Base-by-base conservation (phyloP, 2,888 invertebrate genomes). In the Caenorhabditis panamensis region DNA sequence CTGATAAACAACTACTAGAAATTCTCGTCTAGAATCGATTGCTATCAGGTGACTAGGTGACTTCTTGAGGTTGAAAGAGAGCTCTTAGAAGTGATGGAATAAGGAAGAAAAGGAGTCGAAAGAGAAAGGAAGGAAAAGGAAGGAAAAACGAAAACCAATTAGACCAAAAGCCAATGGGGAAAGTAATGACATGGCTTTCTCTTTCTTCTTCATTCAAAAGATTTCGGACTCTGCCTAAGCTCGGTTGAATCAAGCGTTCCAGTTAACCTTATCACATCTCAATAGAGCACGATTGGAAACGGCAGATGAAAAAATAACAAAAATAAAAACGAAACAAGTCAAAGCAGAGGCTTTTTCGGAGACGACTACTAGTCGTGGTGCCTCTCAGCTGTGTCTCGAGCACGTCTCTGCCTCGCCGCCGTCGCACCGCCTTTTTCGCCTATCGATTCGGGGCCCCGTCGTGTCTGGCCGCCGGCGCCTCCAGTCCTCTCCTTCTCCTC, bases 401-500 rank as follows among this genome's bases (percentile, higher is more conserved):
- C 37, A 18, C 44, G n/a, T n/a, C n/a, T 5, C 56, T 8, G 20
- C 20, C 8, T 3, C 3, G 26, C 31, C 36, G 26, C 62, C 44
- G 24, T 22, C 24, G 31, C 31, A 31, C n/a, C n/a, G n/a, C n/a
- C n/a, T n/a, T n/a, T 56, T 41, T 54, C 67, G 22, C 9, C 47
- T 47, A 47, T 16, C 16, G 8, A 5, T 16, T 18, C 51, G 31
- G 31, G 31, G 47, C n/a, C 51, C 41, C 13, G 5, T 41, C 5
- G 5, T 16, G 41, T 16, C 16, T 41, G 9, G 41, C 13, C 41
- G 41, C 41, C 41, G 41, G 41, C 41, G 41, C 41, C 41, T 41
- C 41, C 41, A 41, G 16, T 47, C 41, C 49, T n/a, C 62, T 61
- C 53, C 26, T 47, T 37, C 62, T 56, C 69, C 61, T 53, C 24